phyloP scores from a whole-genome alignment of 2,888 invertebrate genomes.

The Dasypolia templi region DNA sequence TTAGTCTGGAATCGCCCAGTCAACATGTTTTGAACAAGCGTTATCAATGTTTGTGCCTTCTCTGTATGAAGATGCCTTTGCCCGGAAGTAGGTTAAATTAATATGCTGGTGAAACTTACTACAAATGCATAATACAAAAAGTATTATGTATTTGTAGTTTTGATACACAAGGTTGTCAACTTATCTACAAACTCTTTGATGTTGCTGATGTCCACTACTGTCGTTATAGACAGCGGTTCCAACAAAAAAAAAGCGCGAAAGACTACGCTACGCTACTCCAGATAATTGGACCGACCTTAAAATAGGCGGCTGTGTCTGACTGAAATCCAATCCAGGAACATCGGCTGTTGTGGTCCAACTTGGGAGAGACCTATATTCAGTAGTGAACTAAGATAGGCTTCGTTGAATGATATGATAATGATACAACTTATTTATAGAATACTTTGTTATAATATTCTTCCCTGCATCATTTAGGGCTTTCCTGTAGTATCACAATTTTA shows the following conservation, averaged over 20 bases:
- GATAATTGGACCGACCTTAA: slow-evolving; percentile 1
- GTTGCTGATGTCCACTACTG: not conserved
- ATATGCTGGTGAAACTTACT: no score
- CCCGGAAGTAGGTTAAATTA: no score
- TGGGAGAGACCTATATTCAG: not conserved
- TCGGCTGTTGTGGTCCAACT: not conserved
- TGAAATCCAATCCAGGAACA: not conserved
- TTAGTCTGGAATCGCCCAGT: not conserved
- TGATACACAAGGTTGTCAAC: not conserved
- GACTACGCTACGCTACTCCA: no score
- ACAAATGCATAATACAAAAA: no score
- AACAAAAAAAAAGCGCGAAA: no score
- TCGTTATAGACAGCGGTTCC: not conserved
- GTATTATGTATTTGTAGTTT: no score
- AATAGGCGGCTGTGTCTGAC: not conserved
- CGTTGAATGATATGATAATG: not conserved
- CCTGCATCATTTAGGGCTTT: no score
- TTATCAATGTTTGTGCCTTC: not conserved
- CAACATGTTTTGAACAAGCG: not conserved
- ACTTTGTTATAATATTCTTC: not conserved
- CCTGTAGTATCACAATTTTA: no score
- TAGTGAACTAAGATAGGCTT: not conserved
- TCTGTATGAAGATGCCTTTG: not conserved
- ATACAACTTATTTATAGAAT: no score
- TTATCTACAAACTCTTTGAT: not conserved